Evolutionary conservation across 2,888 invertebrate genomes (phyloP).

Genomic region (Petrolisthes cinctipes): DNA sequence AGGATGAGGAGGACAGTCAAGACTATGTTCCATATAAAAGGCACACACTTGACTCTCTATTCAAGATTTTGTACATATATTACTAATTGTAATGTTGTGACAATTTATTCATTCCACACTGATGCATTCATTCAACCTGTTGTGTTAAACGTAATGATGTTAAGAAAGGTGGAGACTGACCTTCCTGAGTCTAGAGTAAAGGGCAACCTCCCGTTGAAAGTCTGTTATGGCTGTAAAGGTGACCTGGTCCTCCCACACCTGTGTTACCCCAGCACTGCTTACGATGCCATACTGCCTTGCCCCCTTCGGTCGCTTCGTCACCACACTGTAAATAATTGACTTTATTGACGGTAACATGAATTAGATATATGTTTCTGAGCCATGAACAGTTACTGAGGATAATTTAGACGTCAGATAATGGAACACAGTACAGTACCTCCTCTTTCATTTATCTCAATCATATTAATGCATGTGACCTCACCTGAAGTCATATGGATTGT

Average conservation of each 20-base stretch:
- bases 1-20: no score
- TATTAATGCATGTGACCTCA: constrained; percentile 4
- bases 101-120: no score
- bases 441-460: not conserved
- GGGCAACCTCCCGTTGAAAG: constrained; percentile 39
- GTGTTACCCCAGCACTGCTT: constrained; percentile 50
- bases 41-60: no score
- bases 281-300: constrained; percentile 45
- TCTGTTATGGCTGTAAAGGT: constrained; percentile 50
- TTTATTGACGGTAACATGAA: not conserved
- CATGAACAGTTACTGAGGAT: no score
- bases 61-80: no score
- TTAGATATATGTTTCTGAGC: no score
- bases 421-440: no score
- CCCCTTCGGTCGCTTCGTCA: constrained; percentile 30
- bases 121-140: no score
- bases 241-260: constrained; percentile 50
- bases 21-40: no score
- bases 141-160: no score
- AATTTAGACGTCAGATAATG: no score
- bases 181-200: constrained; percentile 38
- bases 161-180: not conserved
- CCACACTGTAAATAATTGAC: constrained; percentile 21
- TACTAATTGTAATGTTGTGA: not conserved
- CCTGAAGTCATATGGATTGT: constrained; percentile 57